A percentile compares a stretch with the other conserved stretches of the same genome.
These are phyloP conservation scores for Dermolepida albohirtum DNA, from an alignment of 2,888 invertebrate genomes.

Conservation along the genomic window DNA sequence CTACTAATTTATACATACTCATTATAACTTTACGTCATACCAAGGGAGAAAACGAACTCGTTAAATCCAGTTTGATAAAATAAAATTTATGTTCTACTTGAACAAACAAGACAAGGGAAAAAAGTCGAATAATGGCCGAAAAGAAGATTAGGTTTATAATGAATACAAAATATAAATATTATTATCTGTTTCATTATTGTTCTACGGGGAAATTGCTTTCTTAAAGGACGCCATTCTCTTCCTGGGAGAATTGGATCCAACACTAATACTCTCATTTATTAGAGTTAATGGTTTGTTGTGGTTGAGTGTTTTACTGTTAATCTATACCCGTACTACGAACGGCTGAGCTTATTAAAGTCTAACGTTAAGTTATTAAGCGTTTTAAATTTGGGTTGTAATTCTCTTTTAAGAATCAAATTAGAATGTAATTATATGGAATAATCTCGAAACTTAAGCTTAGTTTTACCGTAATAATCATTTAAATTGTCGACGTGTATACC, in stretches of 20 bases:
- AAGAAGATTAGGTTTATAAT: constrained; percentile 29
- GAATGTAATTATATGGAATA: constrained; percentile 5
- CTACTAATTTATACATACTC: background rate
- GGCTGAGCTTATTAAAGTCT: constrained; percentile 27
- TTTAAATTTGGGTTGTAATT: constrained; percentile 29
- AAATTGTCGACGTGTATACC: too few relatives aligned
- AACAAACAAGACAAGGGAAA: constrained; percentile 1
- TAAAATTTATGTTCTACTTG: constrained; percentile 4
- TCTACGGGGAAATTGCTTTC: constrained; percentile 25
- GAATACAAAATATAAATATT: constrained; percentile 35
- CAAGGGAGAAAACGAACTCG: background rate
- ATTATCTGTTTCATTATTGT: constrained; percentile 25
- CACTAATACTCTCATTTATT: constrained; percentile 36
- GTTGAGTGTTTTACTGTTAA: constrained; percentile 38
- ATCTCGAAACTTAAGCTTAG: background rate
- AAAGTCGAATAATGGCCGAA: background rate
- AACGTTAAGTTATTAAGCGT: constrained; percentile 31
- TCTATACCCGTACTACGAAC: constrained; percentile 25
- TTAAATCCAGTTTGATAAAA: constrained; percentile 25
- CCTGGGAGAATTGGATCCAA: constrained; percentile 30
- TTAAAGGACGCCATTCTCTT: constrained; percentile 19
- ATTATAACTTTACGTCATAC: constrained; percentile 10
- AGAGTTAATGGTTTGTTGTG: constrained; percentile 36
- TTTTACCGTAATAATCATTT: too few relatives aligned
- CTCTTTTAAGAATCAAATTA: constrained; percentile 13